Evolutionary conservation across 2,113 vertebrate species (phyloP).

Genomic region (Chaetorhynchus papuensis): DNA sequence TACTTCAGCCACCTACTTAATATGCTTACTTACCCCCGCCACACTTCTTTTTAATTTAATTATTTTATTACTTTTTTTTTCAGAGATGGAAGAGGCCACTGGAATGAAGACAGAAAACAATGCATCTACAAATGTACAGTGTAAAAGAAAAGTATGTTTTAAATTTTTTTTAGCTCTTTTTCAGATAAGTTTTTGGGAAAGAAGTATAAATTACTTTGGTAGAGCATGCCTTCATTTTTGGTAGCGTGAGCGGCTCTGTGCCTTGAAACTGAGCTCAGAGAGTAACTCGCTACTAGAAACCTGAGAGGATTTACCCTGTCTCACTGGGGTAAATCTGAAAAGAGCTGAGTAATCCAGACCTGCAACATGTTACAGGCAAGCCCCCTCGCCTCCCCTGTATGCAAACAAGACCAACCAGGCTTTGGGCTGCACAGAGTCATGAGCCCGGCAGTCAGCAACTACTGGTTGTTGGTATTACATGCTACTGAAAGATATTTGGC

Average conservation of each 20-base stretch:
- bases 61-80: not conserved
- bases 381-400: not conserved
- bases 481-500: not conserved
- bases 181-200: not conserved
- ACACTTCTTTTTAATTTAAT: not conserved
- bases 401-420: not conserved
- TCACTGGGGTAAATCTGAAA: not conserved
- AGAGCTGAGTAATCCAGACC: not conserved
- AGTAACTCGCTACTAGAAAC: accelerated
- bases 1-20: not conserved
- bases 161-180: not conserved
- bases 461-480: not conserved
- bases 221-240: not conserved
- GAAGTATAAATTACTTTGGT: not conserved
- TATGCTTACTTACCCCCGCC: not conserved
- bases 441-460: not conserved
- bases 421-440: not conserved
- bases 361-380: not conserved
- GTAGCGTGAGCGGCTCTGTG: not conserved
- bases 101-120: slow-evolving; percentile 32
- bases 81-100: slow-evolving; percentile 81
- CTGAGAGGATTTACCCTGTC: not conserved
- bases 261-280: not conserved
- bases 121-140: slow-evolving; percentile 1
- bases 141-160: slow-evolving; percentile 77